Base-by-base conservation (phyloP, 2,113 vertebrate species). In the Euleptes europaea region DNA sequence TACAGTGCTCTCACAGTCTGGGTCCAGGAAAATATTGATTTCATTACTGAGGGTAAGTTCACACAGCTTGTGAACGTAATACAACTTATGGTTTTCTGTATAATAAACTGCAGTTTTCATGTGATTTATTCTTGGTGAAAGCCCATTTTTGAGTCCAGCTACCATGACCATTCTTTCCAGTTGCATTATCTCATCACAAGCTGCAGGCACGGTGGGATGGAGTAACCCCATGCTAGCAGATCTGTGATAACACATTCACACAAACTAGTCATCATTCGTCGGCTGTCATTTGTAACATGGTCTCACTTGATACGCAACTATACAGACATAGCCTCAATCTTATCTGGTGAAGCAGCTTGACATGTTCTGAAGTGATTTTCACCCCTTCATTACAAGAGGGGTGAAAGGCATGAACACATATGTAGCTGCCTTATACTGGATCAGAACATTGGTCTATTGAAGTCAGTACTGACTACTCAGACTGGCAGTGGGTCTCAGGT, bases 11-110 rank as follows among this genome's bases (percentile, higher is more conserved):
- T 47, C 76, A 84, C 49, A 82, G 86, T n/a, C 84, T 86, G 77
- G 91, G 80, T 84, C 86, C 73, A 57, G 54, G 47, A 81, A 89
- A 75, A 78, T 31, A 80, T 51, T 85, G 84, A 83, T 66, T 83
- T 84, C 76, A 79, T 85, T 79, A 85, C 69, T 65, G 51, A 73
- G 42, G 67, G 42, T 33, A 73, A 63, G 40, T 63, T 85, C 84
- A 85, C 84, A 85, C 10, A 9, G 15, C 72, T 65, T 80, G 54
- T 73, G 84, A 73, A 85, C 42, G 63, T 79, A 38, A 44, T 72
- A 63, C 40, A 78, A 85, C n/a, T 72, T 63, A 40, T 42, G 33
- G 31, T 47, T 79, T 73, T 72, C 26, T 79, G 69, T 63, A 57
- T 72, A 33, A 49, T 47, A 33, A 73, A 65, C 57, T 73, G 54